These are phyloP conservation scores for Linnaemya vulpina DNA, from an alignment of 2,888 invertebrate species.

Conservation along the genomic window DNA sequence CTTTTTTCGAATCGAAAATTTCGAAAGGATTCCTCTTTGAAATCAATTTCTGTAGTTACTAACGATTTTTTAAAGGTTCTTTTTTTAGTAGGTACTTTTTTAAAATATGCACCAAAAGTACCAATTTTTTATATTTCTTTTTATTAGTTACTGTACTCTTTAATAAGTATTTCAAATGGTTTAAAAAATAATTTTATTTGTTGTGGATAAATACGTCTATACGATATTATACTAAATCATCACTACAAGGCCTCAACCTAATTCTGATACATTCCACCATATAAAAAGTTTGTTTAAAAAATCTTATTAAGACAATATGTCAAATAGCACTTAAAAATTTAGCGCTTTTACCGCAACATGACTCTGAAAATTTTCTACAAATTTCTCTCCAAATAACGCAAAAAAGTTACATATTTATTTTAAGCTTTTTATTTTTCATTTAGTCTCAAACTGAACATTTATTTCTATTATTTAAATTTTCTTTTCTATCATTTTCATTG, in stretches of 20 bases:
- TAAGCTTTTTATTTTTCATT: conserved; percentile 21
- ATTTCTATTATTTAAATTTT: conserved; percentile 41
- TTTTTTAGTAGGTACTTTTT: background rate
- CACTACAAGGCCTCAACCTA: too few relatives aligned
- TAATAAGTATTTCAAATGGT: too few relatives aligned
- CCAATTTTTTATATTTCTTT: too few relatives aligned
- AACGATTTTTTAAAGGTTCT: background rate
- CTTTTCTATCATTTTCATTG: background rate
- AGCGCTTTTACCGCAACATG: conserved; percentile 1
- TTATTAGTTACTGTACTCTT: too few relatives aligned
- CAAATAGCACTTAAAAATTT: background rate
- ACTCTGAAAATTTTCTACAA: conserved; percentile 4
- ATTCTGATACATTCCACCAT: too few relatives aligned
- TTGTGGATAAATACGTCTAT: too few relatives aligned
- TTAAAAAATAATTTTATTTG: too few relatives aligned
- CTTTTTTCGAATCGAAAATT: too few relatives aligned
- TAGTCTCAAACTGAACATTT: conserved; percentile 50
- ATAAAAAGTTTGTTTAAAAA: too few relatives aligned
- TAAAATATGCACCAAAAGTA: background rate
- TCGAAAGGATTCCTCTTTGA: background rate
- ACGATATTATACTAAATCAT: too few relatives aligned
- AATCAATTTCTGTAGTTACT: too few relatives aligned
- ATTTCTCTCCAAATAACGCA: background rate
- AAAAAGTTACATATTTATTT: background rate
- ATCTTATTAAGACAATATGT: too few relatives aligned